Percentiles rank a stretch among this genome's conserved stretches.
phyloP scores from a whole-genome alignment of 1,140 invertebrate species.

The Formica selysi region DNA sequence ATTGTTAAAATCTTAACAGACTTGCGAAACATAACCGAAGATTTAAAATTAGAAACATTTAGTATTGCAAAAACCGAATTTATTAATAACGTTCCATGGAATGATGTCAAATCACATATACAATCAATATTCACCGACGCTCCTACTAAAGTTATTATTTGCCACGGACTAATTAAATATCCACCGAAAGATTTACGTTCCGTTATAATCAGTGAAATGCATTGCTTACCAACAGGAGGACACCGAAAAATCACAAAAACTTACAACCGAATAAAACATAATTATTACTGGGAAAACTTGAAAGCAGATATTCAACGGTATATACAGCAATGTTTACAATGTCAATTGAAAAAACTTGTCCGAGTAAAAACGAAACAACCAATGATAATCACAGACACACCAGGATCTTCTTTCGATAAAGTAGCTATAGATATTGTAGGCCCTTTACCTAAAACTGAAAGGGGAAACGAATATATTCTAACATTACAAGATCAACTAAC shows the following conservation, averaged over 20 bases:
- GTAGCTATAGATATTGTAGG: conserved; percentile 52
- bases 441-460: conserved; percentile 9
- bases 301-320: not conserved
- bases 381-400: not conserved
- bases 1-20: not conserved
- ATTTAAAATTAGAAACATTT: too few species aligned
- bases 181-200: too few species aligned
- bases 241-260: not conserved
- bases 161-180: too few species aligned
- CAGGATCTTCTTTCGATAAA: not conserved
- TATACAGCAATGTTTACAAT: not conserved
- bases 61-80: not conserved
- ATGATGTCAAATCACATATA: too few species aligned
- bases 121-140: too few species aligned
- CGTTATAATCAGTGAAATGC: too few species aligned
- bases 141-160: too few species aligned
- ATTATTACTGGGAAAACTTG: not conserved
- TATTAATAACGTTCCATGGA: too few species aligned
- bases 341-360: not conserved
- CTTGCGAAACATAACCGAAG: not conserved
- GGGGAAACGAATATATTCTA: conserved; percentile 43
- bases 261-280: not conserved
- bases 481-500: conserved; percentile 68
- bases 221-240: too few species aligned
- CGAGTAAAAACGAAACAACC: too few species aligned